These are phyloP conservation scores for human DNA, from an alignment of 2,113 vertebrate species.

Conservation along the genomic window DNA sequence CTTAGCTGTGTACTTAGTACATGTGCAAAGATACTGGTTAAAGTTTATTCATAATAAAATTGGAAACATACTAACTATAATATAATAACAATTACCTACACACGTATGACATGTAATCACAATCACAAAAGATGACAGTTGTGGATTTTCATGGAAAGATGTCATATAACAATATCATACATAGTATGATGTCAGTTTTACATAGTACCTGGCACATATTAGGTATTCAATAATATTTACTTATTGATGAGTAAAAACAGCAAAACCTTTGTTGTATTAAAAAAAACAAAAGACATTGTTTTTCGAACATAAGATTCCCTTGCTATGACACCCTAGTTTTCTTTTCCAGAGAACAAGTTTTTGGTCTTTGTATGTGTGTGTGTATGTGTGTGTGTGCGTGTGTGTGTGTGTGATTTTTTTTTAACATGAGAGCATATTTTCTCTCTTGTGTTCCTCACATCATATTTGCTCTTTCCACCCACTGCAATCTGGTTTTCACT, in stretches of 20 bases:
- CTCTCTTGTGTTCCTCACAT: conserved; percentile 52
- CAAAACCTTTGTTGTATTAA: neutral
- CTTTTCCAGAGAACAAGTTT: neutral
- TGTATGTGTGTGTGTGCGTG: neutral
- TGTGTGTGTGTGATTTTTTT: neutral
- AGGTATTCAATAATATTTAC: neutral
- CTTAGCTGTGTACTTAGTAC: neutral
- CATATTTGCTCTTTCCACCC: conserved; percentile 63
- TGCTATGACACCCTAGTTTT: neutral
- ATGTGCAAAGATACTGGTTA: neutral
- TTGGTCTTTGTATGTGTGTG: neutral
- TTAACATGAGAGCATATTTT: conserved; percentile 44
- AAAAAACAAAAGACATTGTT: neutral
- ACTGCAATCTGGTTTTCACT: conserved; percentile 64
- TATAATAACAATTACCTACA: neutral
- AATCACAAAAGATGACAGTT: neutral
- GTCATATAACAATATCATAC: neutral
- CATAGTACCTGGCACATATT: neutral
- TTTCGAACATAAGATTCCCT: neutral
- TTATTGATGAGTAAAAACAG: neutral
- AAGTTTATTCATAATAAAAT: neutral
- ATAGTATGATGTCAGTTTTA: neutral
- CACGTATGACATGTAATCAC: neutral
- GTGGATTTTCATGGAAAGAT: neutral
- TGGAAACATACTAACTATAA: neutral